A percentile compares a stretch with the other conserved stretches of the same genome.
Evolutionary conservation across 1,140 invertebrate genomes (phyloP).

Genomic region (Penaeus vannamei): DNA sequence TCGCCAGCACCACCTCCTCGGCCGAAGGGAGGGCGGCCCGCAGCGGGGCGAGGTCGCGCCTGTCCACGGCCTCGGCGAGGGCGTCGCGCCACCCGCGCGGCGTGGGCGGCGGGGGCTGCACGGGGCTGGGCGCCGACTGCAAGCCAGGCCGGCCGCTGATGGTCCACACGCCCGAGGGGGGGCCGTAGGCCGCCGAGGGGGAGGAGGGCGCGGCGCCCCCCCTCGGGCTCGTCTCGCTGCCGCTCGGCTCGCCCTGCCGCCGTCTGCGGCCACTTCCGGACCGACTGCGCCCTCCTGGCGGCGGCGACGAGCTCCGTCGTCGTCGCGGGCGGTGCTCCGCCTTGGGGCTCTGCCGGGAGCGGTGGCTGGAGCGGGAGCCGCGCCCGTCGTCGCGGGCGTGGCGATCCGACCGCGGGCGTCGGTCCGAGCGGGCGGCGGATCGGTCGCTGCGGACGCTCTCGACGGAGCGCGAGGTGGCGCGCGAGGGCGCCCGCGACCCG

Average conservation of each 20-base stretch:
- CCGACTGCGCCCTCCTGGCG: constrained; percentile 3
- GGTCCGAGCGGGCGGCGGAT: too few species aligned
- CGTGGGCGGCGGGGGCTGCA: background rate
- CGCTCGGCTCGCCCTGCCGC: background rate
- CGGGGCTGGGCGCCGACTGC: background rate
- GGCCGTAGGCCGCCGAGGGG: background rate
- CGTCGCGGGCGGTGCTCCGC: background rate
- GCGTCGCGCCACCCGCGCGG: background rate
- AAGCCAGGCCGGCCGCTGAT: background rate
- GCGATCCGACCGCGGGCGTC: too few species aligned
- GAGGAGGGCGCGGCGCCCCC: background rate
- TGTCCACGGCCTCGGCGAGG: background rate
- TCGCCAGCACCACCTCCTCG: too few species aligned
- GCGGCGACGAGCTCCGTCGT: constrained; percentile 25
- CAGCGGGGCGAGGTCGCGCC: too few species aligned
- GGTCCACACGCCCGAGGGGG: constrained; percentile 22
- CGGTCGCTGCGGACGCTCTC: too few species aligned
- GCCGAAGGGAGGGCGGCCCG: too few species aligned
- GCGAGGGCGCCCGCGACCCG: too few species aligned
- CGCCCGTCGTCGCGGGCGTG: background rate
- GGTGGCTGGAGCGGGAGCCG: background rate
- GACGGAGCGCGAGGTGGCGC: too few species aligned
- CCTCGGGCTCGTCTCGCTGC: background rate
- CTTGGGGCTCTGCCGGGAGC: background rate
- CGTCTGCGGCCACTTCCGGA: background rate